phyloP scores from a whole-genome alignment of 1,140 invertebrate genomes.

The Maniola jurtina region DNA sequence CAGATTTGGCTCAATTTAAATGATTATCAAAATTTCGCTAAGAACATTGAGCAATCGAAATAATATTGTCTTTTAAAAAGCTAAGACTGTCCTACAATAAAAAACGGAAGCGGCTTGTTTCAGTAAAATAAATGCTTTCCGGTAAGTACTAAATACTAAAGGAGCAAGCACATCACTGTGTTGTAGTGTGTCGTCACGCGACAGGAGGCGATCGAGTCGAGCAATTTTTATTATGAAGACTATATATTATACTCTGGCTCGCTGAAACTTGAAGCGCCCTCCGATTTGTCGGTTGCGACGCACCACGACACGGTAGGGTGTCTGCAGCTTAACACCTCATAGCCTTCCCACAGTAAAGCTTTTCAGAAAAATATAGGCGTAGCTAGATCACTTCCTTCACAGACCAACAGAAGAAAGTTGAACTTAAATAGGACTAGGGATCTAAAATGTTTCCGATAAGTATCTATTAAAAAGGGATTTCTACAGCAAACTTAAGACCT shows the following conservation, averaged over 20 bases:
- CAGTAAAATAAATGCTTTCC: conserved; percentile 35
- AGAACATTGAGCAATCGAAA: conserved; percentile 57
- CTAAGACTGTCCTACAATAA: conserved; percentile 39
- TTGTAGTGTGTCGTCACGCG: too few species aligned
- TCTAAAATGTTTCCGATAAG: neutral
- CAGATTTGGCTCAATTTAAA: conserved; percentile 6
- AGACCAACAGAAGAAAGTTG: too few species aligned
- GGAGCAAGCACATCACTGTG: too few species aligned
- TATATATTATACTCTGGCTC: too few species aligned
- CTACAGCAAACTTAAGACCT: too few species aligned
- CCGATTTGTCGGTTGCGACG: too few species aligned
- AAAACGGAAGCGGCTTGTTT: conserved; percentile 37
- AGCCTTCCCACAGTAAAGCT: conserved; percentile 49
- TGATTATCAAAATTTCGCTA: conserved; percentile 24
- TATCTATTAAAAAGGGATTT: too few species aligned
- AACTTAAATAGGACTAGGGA: too few species aligned
- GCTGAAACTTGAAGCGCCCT: too few species aligned
- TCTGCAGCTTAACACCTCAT: conserved; percentile 28
- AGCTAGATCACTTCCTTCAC: neutral
- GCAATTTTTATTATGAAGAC: too few species aligned
- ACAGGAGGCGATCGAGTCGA: too few species aligned
- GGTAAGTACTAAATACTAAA: conserved; percentile 38
- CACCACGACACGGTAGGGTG: too few species aligned
- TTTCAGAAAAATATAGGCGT: conserved; percentile 13
- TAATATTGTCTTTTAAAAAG: conserved; percentile 51